These are phyloP conservation scores for Aporophyla lueneburgensis DNA, from an alignment of 2,888 invertebrate genomes.

Conservation along the genomic window DNA sequence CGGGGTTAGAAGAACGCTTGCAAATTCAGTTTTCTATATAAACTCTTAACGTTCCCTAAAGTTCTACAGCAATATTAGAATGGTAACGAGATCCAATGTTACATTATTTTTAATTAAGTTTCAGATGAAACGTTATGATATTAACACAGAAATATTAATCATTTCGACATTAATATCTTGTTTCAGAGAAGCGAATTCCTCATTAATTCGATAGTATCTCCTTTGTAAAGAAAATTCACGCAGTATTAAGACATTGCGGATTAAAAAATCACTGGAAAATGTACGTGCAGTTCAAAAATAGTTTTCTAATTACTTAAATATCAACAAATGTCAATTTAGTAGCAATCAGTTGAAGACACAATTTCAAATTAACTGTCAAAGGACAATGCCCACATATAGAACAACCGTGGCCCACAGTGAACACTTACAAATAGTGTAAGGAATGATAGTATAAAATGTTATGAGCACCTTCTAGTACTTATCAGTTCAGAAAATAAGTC, in stretches of 20 bases:
- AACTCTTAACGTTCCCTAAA: background rate
- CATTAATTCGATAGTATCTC: slow-evolving; percentile 23
- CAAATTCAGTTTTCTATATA: slow-evolving; percentile 7
- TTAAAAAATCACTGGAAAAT: background rate
- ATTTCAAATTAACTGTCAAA: too few relatives aligned
- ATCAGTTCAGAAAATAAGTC: too few relatives aligned
- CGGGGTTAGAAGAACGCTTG: background rate
- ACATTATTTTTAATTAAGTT: slow-evolving; percentile 28
- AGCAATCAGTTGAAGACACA: too few relatives aligned
- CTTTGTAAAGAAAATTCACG: background rate
- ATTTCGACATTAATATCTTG: slow-evolving; percentile 17
- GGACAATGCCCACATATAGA: too few relatives aligned
- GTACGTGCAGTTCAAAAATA: background rate
- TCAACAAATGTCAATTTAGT: too few relatives aligned
- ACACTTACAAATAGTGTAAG: too few relatives aligned
- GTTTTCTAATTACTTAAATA: too few relatives aligned
- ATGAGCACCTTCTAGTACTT: too few relatives aligned
- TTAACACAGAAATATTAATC: slow-evolving; percentile 34
- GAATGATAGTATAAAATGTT: too few relatives aligned
- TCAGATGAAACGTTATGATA: slow-evolving; percentile 21
- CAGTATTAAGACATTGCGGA: background rate
- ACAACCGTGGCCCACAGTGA: too few relatives aligned
- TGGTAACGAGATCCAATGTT: slow-evolving; percentile 6
- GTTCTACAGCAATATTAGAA: slow-evolving; percentile 9
- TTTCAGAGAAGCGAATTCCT: slow-evolving; percentile 27